Percentiles rank a stretch among this genome's conserved stretches.
Evolutionary conservation across 1,140 invertebrate genomes (phyloP).

Genomic region (Orussus abietinus): DNA sequence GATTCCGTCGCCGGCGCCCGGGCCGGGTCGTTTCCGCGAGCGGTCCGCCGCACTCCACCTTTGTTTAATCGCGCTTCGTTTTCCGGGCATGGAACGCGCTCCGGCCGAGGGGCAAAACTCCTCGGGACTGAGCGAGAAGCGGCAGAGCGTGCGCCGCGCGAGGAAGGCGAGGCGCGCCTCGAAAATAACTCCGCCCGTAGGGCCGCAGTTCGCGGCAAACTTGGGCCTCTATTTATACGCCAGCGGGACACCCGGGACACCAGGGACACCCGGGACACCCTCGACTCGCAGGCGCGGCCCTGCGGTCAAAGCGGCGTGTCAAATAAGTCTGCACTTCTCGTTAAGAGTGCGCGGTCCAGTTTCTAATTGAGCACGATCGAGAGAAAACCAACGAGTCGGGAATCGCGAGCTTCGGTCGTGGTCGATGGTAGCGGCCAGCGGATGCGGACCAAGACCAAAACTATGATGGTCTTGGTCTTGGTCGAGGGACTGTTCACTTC

Average conservation of each 20-base stretch:
- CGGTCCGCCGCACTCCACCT: constrained; percentile 5
- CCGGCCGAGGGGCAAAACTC: constrained; percentile 26
- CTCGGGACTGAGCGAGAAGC: constrained; percentile 32
- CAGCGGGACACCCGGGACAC: too few species aligned
- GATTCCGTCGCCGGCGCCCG: too few species aligned
- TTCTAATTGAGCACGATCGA: constrained; percentile 1
- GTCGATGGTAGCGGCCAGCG: too few species aligned
- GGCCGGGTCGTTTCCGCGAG: constrained; percentile 3
- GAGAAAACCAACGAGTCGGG: too few species aligned
- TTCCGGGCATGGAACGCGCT: constrained; percentile 15
- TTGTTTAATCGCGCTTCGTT: constrained; percentile 9
- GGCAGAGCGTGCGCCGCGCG: constrained; percentile 25
- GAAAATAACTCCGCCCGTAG: constrained; percentile 44
- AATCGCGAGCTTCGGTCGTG: too few species aligned
- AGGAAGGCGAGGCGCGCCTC: constrained; percentile 32
- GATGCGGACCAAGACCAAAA: too few species aligned
- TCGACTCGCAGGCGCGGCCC: constrained; percentile 28
- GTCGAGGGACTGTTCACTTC: too few species aligned
- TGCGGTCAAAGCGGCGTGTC: constrained; percentile 26
- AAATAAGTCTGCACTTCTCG: constrained; percentile 32
- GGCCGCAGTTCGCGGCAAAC: constrained; percentile 31
- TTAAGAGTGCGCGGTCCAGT: constrained; percentile 17
- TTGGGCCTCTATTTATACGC: constrained; percentile 40
- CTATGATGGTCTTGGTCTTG: too few species aligned
- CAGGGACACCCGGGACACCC: too few species aligned